phyloP scores from a whole-genome alignment of 2,888 invertebrate genomes.

The Helobdella robusta region DNA sequence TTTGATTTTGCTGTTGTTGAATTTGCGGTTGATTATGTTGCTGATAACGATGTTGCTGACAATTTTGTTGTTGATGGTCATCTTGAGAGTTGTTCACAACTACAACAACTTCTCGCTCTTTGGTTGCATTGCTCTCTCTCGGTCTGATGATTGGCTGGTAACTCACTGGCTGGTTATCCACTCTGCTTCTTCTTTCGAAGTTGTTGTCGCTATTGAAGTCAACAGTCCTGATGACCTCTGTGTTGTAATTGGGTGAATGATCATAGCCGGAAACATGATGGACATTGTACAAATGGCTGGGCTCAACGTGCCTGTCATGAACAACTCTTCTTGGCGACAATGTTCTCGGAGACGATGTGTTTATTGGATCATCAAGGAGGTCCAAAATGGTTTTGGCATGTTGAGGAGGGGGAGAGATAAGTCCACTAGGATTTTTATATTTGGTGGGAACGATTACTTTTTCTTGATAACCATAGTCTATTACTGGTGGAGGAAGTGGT shows the following conservation, averaged over 20 bases:
- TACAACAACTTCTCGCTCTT: slow-evolving; percentile 8
- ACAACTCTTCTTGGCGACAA: no score
- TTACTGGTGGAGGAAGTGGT: neutral
- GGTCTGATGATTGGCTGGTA: no score
- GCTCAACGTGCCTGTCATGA: no score
- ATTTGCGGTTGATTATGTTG: neutral
- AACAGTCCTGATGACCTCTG: no score
- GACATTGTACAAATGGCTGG: no score
- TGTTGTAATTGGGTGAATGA: no score
- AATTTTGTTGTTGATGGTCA: neutral
- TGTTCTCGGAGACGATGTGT: neutral
- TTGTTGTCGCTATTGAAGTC: no score
- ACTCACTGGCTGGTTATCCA: no score
- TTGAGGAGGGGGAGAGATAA: neutral
- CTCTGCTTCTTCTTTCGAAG: no score
- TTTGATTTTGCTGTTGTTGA: neutral
- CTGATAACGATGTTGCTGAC: neutral
- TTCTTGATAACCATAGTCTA: slow-evolving; percentile 6
- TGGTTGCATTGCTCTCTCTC: neutral
- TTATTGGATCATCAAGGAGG: neutral
- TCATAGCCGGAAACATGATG: no score
- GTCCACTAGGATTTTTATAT: slow-evolving; percentile 16
- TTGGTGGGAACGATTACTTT: slow-evolving; percentile 27
- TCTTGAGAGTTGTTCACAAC: slow-evolving; percentile 1
- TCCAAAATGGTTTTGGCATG: slow-evolving; percentile 6